A percentile compares a stretch with the other conserved stretches of the same genome.
Conservation (phyloP, 2,888 invertebrate species). For the Idaea dimidiata region DNA sequence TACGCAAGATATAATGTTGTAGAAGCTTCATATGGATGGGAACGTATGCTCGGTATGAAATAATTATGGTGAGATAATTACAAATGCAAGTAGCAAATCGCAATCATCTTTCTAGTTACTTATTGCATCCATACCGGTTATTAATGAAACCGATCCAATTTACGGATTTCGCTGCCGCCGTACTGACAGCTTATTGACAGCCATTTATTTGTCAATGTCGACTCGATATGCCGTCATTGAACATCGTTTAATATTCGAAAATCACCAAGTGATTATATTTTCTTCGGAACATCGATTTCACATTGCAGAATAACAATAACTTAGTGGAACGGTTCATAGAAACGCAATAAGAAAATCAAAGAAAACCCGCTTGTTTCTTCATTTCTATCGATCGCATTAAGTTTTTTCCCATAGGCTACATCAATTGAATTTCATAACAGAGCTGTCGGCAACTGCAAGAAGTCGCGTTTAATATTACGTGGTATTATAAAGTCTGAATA, state of each 20-base stretch:
- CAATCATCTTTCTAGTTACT: conserved; percentile 52
- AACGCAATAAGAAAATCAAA: conserved; percentile 50
- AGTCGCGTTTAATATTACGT: conserved; percentile 46
- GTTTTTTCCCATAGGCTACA: conserved; percentile 28
- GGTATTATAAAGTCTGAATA: conserved; percentile 47
- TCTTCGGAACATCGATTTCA: conserved; percentile 29
- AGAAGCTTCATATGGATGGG: too few relatives aligned
- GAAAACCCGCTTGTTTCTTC: conserved; percentile 42
- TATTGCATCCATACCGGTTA: conserved; percentile 66
- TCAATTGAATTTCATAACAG: conserved; percentile 44
- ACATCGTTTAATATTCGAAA: conserved; percentile 20
- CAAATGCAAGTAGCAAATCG: conserved; percentile 71
- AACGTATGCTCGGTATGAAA: not conserved
- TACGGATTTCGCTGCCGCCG: conserved; percentile 58
- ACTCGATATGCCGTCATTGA: conserved; percentile 44
- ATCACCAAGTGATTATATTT: not conserved
- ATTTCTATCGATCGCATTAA: conserved; percentile 35
- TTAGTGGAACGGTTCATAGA: conserved; percentile 7
- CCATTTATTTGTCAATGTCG: conserved; percentile 71
- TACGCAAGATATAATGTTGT: too few relatives aligned
- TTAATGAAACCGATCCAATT: conserved; percentile 61
- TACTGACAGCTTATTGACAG: conserved; percentile 61
- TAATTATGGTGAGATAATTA: conserved; percentile 29
- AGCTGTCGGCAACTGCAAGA: conserved; percentile 49
- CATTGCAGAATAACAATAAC: conserved; percentile 29